Evolutionary conservation across 2,113 vertebrate species (phyloP).

Genomic region (Phyllostomus hastatus): DNA sequence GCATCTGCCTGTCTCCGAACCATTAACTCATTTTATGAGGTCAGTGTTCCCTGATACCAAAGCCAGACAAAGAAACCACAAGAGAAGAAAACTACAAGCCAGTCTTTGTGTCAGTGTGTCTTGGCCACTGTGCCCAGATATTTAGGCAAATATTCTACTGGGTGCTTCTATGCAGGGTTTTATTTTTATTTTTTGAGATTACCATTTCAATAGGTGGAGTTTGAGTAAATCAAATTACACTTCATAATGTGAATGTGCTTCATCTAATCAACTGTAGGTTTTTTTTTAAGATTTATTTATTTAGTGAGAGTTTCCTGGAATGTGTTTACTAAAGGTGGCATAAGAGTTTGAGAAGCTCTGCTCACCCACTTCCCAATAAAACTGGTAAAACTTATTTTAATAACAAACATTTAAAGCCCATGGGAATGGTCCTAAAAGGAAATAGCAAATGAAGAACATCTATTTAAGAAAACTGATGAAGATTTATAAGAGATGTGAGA

Average conservation of each 20-base stretch:
- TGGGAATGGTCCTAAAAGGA: background rate
- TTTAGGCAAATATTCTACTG: background rate
- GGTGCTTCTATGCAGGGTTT: background rate
- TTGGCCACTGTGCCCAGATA: background rate
- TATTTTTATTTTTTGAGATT: background rate
- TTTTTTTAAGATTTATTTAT: too few relatives aligned
- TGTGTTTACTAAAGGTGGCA: background rate
- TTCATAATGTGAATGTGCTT: background rate
- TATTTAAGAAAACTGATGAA: background rate
- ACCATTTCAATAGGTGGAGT: background rate
- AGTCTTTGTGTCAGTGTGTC: background rate
- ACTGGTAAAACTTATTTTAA: background rate
- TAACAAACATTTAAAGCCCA: background rate
- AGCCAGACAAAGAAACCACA: background rate
- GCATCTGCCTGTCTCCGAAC: too few relatives aligned
- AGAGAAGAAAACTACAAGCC: background rate
- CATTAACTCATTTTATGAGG: too few relatives aligned
- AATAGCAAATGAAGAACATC: background rate
- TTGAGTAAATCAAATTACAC: background rate
- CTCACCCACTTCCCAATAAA: background rate
- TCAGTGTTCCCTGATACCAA: background rate
- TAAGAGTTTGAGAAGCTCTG: background rate
- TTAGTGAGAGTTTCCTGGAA: background rate
- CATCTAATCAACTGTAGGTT: background rate
- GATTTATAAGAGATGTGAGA: background rate